Base-by-base conservation (phyloP, 2,888 invertebrate genomes). In the Ectemnius lituratus region DNA sequence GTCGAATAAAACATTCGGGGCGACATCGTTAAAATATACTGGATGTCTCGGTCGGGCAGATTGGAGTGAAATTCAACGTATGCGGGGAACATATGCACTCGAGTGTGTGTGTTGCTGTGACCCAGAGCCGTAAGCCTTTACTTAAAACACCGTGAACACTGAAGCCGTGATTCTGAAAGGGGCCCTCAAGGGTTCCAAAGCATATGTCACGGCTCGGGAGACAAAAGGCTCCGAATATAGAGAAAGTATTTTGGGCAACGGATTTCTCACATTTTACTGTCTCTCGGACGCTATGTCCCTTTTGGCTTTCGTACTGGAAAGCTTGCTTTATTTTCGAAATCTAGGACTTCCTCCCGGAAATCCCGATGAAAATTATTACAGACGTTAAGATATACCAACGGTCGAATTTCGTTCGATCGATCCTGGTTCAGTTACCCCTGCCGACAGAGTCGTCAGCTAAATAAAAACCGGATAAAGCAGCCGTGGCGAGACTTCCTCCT, bases 171-270 rank as follows among this genome's bases (percentile, higher is more conserved):
- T 71, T 73, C 70, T 64, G 63, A 82, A 69, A 72, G 73, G 67
- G 73, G 72, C 71, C 28, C 76, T 73, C 47, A 73, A 80, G 73
- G 70, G 73, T 70, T 73, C 67, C 73, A 72, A 52, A 68, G 71
- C 80, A 80, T 78, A 78, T 82, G 82, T 82, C 82, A 80, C 69
- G 59, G 63, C 18, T 64, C 56, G 18, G 57, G 56, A 80, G 75
- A 82, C 82, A 82, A 82, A 82, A 73, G 70, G 67, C 49, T 16
- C 14, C 23, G 65, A 49, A 60, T 64, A 60, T 56, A 59, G 68
- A 70, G 67, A 61, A 67, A 67, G 60, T 66, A 76, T 71, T 75
- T 61, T 62, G 18, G 58, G 67, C 57, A 18, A 14, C 37, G 68
- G 57, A 66, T 64, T 57, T 56, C 62, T 62, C 23, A 63, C 64